Evolutionary conservation across 2,113 vertebrate genomes (phyloP).

Genomic region (Bujurquina vittata): DNA sequence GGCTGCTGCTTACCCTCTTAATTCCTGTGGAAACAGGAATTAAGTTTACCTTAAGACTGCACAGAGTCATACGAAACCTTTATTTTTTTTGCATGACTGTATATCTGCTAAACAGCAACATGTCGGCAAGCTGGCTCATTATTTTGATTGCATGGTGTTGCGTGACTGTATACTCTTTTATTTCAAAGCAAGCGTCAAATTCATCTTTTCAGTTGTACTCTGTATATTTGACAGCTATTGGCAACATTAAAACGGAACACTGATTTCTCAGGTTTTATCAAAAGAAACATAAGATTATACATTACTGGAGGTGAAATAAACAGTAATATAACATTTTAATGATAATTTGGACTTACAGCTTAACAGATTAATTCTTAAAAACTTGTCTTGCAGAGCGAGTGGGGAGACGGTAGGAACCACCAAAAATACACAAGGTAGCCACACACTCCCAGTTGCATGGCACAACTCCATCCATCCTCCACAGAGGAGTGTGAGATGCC

Average conservation of each 20-base stretch:
- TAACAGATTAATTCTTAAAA: constrained; percentile 2
- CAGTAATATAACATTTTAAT: background rate
- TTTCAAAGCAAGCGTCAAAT: background rate
- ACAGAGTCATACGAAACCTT: too few relatives aligned
- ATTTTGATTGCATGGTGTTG: background rate
- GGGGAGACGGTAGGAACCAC: constrained; percentile 21
- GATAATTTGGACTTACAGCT: background rate
- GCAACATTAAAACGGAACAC: background rate
- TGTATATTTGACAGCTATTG: background rate
- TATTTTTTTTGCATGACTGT: too few relatives aligned
- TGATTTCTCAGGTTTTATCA: background rate
- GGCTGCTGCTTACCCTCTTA: too few relatives aligned
- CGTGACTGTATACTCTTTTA: background rate
- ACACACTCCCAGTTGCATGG: constrained; percentile 37
- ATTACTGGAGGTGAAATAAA: background rate
- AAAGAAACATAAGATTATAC: background rate
- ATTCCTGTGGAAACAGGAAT: too few relatives aligned
- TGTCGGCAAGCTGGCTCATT: background rate
- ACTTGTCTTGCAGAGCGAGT: constrained; percentile 3
- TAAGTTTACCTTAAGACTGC: too few relatives aligned
- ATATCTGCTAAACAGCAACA: too few relatives aligned
- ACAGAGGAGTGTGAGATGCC: constrained; percentile 29
- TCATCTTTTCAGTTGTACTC: background rate
- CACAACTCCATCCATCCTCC: constrained; percentile 36
- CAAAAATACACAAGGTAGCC: background rate